phyloP scores from a whole-genome alignment of 2,113 vertebrate species.

The Scytalopus superciliaris region DNA sequence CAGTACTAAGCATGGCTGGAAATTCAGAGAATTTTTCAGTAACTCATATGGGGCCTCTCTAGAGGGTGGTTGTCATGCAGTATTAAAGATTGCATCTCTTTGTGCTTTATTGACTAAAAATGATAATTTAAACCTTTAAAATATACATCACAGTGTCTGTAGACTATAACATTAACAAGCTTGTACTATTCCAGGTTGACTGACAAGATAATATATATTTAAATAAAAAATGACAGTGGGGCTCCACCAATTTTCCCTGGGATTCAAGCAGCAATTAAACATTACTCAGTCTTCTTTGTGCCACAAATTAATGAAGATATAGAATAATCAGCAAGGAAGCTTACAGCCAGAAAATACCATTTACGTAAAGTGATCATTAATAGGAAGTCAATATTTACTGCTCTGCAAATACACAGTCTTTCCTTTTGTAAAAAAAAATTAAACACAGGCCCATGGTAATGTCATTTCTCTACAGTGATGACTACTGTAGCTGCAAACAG shows the following conservation, averaged over 20 bases:
- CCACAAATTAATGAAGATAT: not conserved
- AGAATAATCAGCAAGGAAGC: not conserved
- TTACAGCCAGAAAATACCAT: not conserved
- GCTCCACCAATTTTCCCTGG: not conserved
- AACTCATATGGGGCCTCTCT: not conserved
- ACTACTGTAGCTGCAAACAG: not conserved
- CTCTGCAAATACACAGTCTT: not conserved
- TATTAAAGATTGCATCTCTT: not conserved
- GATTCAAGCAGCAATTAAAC: not conserved
- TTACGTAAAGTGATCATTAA: not conserved
- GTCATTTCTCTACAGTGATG: not conserved
- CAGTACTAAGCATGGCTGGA: not conserved
- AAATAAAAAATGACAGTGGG: not conserved
- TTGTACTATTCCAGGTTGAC: not conserved
- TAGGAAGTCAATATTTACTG: not conserved
- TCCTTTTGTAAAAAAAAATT: not conserved
- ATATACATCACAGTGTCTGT: not conserved
- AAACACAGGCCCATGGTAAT: not conserved
- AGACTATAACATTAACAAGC: not conserved
- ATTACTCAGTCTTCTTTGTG: not conserved
- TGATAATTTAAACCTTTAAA: slow-evolving; percentile 14
- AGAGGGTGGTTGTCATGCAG: rapidly evolving
- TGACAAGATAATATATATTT: slow-evolving; percentile 39
- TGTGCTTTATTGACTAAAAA: not conserved
- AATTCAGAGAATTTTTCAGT: not conserved